Percentiles rank a stretch among this genome's conserved stretches.
Evolutionary conservation across 2,888 invertebrate genomes (phyloP).

Genomic region (Minunthozetes semirufus): DNA sequence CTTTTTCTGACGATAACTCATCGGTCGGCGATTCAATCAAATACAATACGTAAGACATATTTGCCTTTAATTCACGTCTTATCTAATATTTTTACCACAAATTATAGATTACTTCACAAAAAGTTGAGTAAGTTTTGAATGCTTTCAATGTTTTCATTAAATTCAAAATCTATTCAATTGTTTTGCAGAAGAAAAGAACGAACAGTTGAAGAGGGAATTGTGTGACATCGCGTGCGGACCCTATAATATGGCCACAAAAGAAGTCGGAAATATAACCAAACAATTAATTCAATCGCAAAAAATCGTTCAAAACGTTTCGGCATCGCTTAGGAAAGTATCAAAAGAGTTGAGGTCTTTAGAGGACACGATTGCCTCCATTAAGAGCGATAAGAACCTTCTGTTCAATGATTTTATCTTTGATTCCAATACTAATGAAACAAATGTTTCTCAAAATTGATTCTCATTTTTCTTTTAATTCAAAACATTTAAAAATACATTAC

Average conservation of each 20-base stretch:
- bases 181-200: slow-evolving; percentile 30
- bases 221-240: slow-evolving; percentile 22
- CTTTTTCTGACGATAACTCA: slow-evolving; percentile 13
- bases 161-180: background rate
- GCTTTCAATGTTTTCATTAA: background rate
- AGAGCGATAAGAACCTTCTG: slow-evolving; percentile 8
- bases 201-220: slow-evolving; percentile 15
- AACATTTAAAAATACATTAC: background rate
- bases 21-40: background rate
- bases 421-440: background rate
- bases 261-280: slow-evolving; percentile 27
- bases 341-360: slow-evolving; percentile 22
- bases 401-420: background rate
- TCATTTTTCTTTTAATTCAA: background rate
- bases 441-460: background rate
- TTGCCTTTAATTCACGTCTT: background rate
- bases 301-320: slow-evolving; percentile 35
- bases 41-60: slow-evolving; percentile 9
- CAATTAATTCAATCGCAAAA: slow-evolving; percentile 35
- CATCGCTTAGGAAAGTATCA: slow-evolving; percentile 14
- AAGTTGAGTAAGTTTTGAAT: slow-evolving; percentile 11
- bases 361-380: background rate
- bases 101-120: slow-evolving; percentile 13
- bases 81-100: background rate
- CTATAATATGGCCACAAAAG: slow-evolving; percentile 33